Percentiles rank a stretch among this genome's conserved stretches.
phyloP scores from a whole-genome alignment of 2,113 vertebrate species.

The Astur gentilis region DNA sequence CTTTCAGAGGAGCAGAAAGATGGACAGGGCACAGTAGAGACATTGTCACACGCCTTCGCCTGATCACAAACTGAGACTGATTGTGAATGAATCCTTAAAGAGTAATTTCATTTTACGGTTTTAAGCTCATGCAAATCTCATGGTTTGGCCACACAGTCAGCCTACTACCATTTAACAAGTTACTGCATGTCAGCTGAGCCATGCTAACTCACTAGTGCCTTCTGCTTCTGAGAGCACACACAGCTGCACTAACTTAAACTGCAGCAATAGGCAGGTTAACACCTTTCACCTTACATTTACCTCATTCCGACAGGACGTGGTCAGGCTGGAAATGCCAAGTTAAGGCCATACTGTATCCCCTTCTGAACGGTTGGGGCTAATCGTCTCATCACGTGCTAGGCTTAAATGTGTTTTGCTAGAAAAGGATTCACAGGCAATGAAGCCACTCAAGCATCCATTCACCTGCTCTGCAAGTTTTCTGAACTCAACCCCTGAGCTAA shows the following conservation, averaged over 20 bases:
- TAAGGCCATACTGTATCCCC: background rate
- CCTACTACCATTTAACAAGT: background rate
- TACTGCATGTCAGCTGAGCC: background rate
- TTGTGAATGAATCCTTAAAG: background rate
- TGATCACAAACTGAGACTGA: background rate
- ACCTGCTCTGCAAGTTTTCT: background rate
- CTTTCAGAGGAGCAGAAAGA: background rate
- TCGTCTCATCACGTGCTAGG: fast-evolving
- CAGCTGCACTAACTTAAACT: background rate
- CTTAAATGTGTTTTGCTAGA: background rate
- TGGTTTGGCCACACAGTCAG: background rate
- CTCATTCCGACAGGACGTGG: background rate
- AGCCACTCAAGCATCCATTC: background rate
- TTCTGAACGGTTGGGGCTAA: background rate
- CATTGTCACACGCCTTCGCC: background rate
- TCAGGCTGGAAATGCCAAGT: background rate
- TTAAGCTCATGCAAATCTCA: background rate
- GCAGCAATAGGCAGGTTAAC: background rate
- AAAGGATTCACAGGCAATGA: background rate
- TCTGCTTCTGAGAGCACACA: background rate
- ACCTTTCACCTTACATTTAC: background rate
- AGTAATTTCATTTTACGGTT: background rate
- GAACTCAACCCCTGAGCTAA: background rate
- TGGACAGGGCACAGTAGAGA: background rate
- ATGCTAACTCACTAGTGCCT: background rate